Conservation (phyloP, 1,140 invertebrate genomes). For the Micrasema longulum region DNA sequence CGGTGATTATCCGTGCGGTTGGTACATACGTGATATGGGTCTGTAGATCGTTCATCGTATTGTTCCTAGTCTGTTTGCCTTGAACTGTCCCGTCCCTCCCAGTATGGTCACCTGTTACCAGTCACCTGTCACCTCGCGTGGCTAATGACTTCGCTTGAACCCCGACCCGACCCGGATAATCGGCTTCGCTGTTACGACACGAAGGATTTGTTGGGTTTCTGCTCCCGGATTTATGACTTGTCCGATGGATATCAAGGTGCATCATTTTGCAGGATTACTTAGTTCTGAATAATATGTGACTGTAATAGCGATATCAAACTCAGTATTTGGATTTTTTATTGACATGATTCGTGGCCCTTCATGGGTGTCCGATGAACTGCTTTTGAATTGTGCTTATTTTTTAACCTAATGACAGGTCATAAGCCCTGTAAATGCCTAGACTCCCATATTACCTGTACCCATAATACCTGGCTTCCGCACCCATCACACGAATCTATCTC, state of each 20-base stretch:
- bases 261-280: neutral
- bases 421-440: too few relatives aligned
- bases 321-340: neutral
- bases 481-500: too few relatives aligned
- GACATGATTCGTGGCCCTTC: too few relatives aligned
- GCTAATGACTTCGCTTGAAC: slow-evolving; percentile 13
- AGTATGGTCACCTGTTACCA: slow-evolving; percentile 2
- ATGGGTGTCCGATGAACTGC: too few relatives aligned
- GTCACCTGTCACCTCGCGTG: slow-evolving; percentile 2
- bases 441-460: too few relatives aligned
- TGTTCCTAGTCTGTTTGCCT: neutral
- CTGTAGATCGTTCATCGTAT: neutral
- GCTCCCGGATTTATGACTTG: slow-evolving; percentile 1
- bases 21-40: neutral
- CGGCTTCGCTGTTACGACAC: neutral
- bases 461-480: too few relatives aligned
- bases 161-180: slow-evolving; percentile 27
- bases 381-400: too few relatives aligned
- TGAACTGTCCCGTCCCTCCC: neutral
- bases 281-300: neutral
- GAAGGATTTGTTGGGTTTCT: slow-evolving; percentile 27
- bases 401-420: too few relatives aligned
- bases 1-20: neutral
- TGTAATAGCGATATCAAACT: neutral
- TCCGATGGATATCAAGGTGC: neutral